Evolutionary conservation across 1,140 invertebrate species (phyloP).

Genomic region (Drosophila pachea): DNA sequence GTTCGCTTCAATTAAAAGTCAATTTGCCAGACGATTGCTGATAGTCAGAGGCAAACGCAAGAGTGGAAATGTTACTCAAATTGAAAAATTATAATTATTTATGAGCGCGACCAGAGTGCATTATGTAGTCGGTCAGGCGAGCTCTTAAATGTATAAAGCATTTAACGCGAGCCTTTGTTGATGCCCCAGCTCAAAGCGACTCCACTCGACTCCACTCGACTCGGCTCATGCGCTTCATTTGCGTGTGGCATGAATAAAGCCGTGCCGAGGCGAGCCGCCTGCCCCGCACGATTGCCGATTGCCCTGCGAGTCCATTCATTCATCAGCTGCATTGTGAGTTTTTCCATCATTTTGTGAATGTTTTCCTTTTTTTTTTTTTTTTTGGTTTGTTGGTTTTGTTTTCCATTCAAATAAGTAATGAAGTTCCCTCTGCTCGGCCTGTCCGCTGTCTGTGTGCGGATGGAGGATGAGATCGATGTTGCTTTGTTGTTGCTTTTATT

Average conservation of each 20-base stretch:
- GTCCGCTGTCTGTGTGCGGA: neutral
- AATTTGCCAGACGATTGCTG: constrained; percentile 54
- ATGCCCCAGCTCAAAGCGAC: constrained; percentile 33
- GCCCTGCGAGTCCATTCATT: constrained; percentile 39
- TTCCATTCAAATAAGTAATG: constrained; percentile 74
- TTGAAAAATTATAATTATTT: constrained; percentile 76
- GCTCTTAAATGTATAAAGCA: constrained; percentile 75
- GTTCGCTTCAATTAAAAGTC: constrained; percentile 22
- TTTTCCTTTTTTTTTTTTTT: constrained; percentile 40
- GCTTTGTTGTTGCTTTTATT: constrained; percentile 61
- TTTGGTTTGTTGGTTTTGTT: constrained; percentile 25
- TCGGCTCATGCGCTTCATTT: constrained; percentile 67
- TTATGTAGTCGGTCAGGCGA: constrained; percentile 7
- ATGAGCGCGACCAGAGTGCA: constrained; percentile 17
- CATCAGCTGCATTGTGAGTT: constrained; percentile 59
- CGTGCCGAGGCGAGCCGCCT: too few species aligned
- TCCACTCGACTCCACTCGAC: constrained; percentile 26
- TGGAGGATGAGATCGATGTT: constrained; percentile 24
- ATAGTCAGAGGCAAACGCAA: neutral
- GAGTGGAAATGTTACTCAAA: constrained; percentile 54
- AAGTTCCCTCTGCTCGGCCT: constrained; percentile 61
- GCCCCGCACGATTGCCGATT: constrained; percentile 3
- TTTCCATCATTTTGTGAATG: constrained; percentile 53
- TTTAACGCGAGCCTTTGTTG: constrained; percentile 70
- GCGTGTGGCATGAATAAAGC: constrained; percentile 61